Evolutionary conservation across 2,113 vertebrate genomes (phyloP).

Genomic region (Paratilapia polleni): DNA sequence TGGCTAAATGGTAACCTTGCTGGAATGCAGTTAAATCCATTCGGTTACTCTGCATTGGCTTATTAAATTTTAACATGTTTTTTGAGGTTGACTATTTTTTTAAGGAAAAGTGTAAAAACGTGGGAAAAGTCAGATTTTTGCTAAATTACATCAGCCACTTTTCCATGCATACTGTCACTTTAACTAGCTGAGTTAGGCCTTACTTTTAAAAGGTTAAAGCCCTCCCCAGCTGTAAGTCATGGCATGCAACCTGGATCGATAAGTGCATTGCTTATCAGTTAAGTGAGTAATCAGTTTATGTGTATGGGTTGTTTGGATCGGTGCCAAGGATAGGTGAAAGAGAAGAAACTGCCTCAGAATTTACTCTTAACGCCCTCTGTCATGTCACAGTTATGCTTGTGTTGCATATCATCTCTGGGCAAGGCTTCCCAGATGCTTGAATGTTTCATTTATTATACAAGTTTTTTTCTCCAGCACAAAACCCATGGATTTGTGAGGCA

Average conservation of each 20-base stretch:
- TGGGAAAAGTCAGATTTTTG: background rate
- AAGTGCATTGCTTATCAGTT: background rate
- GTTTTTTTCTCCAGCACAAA: background rate
- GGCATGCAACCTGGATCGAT: background rate
- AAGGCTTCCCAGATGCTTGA: background rate
- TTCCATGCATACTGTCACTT: background rate
- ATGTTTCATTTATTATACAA: background rate
- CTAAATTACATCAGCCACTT: background rate
- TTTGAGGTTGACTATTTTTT: background rate
- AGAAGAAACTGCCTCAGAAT: background rate
- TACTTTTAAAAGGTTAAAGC: background rate
- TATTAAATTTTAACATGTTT: background rate
- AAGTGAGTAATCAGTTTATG: background rate
- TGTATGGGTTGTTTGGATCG: background rate
- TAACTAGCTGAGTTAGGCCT: background rate
- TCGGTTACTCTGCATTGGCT: background rate
- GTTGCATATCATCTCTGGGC: background rate
- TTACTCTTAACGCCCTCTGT: background rate
- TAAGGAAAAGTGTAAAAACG: no score
- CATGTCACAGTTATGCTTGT: background rate
- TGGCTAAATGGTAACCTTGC: conserved; percentile 14
- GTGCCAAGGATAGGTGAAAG: background rate
- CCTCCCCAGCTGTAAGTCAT: background rate
- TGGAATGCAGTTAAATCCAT: background rate
- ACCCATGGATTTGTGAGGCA: background rate